A percentile compares a stretch with the other conserved stretches of the same genome.
Conservation (phyloP, 2,113 vertebrate genomes). For the Dasypus novemcinctus region DNA sequence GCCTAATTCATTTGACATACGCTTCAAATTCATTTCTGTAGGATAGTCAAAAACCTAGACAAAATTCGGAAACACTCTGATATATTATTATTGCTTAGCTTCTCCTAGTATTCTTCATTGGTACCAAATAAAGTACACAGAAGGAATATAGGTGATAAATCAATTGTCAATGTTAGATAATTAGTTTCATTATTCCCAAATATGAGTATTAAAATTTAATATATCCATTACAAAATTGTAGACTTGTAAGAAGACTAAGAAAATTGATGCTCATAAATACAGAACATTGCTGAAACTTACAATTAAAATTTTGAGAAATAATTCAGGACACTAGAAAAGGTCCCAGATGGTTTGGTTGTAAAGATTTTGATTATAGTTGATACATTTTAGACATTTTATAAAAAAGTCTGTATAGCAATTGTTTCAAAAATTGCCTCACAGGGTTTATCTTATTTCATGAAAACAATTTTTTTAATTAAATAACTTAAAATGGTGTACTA, state of each 20-base stretch:
- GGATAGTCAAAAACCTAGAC: no score
- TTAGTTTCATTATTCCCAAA: conserved; percentile 42
- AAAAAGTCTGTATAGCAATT: not conserved
- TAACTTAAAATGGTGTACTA: not conserved
- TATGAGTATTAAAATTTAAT: conserved; percentile 61
- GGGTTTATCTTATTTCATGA: not conserved
- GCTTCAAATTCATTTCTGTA: no score
- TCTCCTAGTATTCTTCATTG: not conserved
- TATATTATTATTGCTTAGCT: not conserved
- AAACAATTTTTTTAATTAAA: not conserved
- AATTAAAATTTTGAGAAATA: conserved; percentile 49
- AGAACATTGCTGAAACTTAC: not conserved
- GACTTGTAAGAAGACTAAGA: conserved; percentile 31
- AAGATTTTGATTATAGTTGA: not conserved
- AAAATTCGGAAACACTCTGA: no score
- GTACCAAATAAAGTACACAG: conserved; percentile 28
- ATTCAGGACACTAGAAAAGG: not conserved
- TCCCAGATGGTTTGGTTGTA: not conserved
- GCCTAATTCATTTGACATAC: no score
- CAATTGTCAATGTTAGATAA: conserved; percentile 8
- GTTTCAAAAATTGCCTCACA: not conserved
- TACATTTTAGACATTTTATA: not conserved
- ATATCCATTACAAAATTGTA: not conserved
- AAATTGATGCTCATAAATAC: conserved; percentile 2
- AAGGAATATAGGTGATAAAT: conserved; percentile 6